Evolutionary conservation across 2,888 invertebrate genomes (phyloP).

Genomic region (Antheraea assamensis): DNA sequence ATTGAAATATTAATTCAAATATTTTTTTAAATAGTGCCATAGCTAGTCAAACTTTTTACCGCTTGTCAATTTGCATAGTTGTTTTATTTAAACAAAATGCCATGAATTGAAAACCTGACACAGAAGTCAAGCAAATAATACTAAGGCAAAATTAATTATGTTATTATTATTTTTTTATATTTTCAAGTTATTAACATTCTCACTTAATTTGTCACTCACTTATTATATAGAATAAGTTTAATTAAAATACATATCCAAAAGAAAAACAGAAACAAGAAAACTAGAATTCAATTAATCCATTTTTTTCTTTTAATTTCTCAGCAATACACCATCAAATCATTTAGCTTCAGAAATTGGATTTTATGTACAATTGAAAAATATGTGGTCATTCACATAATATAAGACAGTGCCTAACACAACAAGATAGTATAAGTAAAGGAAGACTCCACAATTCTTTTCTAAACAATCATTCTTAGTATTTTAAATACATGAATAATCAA

Average conservation of each 20-base stretch:
- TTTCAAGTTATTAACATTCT: background rate
- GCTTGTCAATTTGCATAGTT: no score
- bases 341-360: background rate
- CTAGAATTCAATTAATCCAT: background rate
- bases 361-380: background rate
- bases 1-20: no score
- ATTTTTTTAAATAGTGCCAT: no score
- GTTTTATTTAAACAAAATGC: no score
- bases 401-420: background rate
- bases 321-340: background rate
- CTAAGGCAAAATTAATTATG: no score
- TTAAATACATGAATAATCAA: constrained; percentile 50
- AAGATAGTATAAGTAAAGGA: background rate
- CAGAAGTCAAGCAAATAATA: no score
- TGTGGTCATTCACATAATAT: background rate
- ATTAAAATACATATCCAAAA: background rate
- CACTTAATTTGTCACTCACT: background rate
- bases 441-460: constrained; percentile 93
- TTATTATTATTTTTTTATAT: no score
- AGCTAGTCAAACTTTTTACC: no score
- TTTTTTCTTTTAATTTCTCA: background rate
- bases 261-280: background rate
- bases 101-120: no score
- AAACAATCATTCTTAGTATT: constrained; percentile 98
- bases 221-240: background rate